Conservation (phyloP, 1,140 invertebrate genomes). For the Drosophila tani region DNA sequence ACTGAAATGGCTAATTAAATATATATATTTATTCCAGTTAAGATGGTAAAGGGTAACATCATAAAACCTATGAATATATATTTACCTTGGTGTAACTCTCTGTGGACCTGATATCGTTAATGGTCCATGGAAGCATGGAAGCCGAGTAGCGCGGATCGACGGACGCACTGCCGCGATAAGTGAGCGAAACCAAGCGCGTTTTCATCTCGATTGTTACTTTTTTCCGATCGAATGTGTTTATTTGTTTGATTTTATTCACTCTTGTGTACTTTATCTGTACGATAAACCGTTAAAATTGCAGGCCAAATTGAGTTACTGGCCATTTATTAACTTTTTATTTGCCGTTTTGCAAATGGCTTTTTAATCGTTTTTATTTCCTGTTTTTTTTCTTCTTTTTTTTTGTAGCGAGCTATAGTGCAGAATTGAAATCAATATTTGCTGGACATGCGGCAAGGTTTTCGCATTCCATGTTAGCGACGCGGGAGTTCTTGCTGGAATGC, state of each 20-base stretch:
- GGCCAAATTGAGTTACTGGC: conserved; percentile 39
- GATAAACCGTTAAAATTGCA: conserved; percentile 37
- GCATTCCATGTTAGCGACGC: conserved; percentile 7
- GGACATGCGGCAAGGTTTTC: conserved; percentile 47
- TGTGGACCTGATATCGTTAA: conserved; percentile 88
- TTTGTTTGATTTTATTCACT: conserved; percentile 25
- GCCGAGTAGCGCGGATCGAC: conserved; percentile 90
- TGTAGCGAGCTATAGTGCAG: conserved; percentile 21
- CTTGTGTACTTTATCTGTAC: conserved; percentile 8
- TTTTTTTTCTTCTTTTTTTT: conserved; percentile 4
- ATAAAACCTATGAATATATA: background rate
- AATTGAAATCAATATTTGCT: conserved; percentile 71
- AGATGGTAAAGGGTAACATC: background rate
- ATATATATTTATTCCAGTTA: background rate
- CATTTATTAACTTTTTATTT: conserved; percentile 52
- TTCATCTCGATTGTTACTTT: conserved; percentile 84
- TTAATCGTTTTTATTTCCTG: conserved; percentile 53
- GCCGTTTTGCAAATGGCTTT: conserved; percentile 47
- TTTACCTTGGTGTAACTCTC: conserved; percentile 86
- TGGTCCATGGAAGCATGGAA: conserved; percentile 92
- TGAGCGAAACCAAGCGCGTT: conserved; percentile 89
- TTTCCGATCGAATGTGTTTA: conserved; percentile 9
- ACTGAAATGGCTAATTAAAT: no score
- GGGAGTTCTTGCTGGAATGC: conserved; percentile 33
- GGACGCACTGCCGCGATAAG: conserved; percentile 90